Percentiles rank a stretch among this genome's conserved stretches.
Evolutionary conservation across 2,797 vertebrate genomes (phyloP).

Genomic region (Sandelia bainsii): DNA sequence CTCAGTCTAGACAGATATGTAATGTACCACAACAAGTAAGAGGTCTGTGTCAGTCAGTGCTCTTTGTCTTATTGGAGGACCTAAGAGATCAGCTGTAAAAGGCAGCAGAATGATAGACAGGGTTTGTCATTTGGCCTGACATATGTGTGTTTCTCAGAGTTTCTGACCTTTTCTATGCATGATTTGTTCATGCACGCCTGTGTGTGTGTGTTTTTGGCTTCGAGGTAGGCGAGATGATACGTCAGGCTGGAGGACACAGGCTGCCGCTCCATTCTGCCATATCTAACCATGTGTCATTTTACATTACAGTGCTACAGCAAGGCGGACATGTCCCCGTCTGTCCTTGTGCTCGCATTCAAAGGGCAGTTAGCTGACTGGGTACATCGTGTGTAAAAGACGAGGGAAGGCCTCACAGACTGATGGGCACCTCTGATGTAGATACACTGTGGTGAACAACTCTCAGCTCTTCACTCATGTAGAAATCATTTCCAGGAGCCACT

Average conservation of each 20-base stretch:
- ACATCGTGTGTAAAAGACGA: conserved; percentile 9
- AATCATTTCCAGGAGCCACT: not conserved
- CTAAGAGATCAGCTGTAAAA: conserved; percentile 37
- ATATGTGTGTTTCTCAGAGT: not conserved
- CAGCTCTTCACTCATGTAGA: conserved; percentile 24
- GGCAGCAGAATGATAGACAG: conserved; percentile 26
- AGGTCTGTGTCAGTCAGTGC: not conserved
- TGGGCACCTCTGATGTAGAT: not conserved
- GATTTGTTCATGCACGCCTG: conserved; percentile 9
- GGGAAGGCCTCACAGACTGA: not conserved
- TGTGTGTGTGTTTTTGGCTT: conserved; percentile 16
- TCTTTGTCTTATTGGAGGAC: not conserved
- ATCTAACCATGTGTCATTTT: conserved; percentile 54
- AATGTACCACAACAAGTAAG: not conserved
- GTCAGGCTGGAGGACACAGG: conserved; percentile 37
- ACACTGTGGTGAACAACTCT: not conserved
- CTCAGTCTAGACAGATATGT: not conserved
- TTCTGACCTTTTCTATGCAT: conserved; percentile 13
- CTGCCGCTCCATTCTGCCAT: conserved; percentile 20
- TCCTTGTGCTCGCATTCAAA: conserved; percentile 8
- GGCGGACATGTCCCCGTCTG: conserved; percentile 6
- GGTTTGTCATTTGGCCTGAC: conserved; percentile 33
- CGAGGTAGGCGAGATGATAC: conserved; percentile 33
- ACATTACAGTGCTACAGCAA: conserved; percentile 6
- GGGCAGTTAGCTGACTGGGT: conserved; percentile 1